Evolutionary conservation across 2,888 invertebrate genomes (phyloP).

Genomic region (Coelinius sp.): DNA sequence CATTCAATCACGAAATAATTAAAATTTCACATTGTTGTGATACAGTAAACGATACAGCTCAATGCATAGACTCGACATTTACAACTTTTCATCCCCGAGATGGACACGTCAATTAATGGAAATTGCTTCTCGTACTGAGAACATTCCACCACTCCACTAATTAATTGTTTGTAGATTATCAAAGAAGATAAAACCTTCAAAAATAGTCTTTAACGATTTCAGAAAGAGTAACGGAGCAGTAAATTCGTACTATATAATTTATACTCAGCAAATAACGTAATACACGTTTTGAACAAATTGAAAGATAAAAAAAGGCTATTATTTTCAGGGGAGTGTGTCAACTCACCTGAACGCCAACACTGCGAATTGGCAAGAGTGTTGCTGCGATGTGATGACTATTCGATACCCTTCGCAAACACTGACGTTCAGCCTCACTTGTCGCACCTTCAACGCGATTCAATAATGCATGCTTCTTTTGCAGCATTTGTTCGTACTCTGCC

Average conservation of each 20-base stretch:
- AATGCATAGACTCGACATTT: too few relatives aligned
- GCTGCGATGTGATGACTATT: slow-evolving; percentile 84
- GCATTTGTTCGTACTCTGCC: slow-evolving; percentile 92
- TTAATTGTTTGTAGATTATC: too few relatives aligned
- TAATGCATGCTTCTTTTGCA: slow-evolving; percentile 92
- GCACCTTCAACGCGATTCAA: slow-evolving; percentile 88
- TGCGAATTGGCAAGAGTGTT: slow-evolving; percentile 91
- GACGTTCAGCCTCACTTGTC: slow-evolving; percentile 81
- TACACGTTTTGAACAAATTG: too few relatives aligned
- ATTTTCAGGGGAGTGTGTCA: not conserved
- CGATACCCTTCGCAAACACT: slow-evolving; percentile 79
- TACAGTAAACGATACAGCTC: not conserved
- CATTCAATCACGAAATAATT: not conserved
- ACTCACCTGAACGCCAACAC: slow-evolving; percentile 95
- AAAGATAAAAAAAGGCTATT: too few relatives aligned
- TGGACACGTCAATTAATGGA: too few relatives aligned
- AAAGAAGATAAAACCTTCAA: too few relatives aligned
- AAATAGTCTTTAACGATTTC: too few relatives aligned
- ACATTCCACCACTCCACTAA: too few relatives aligned
- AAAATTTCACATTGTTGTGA: not conserved
- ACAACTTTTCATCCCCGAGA: too few relatives aligned
- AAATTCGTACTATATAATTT: not conserved
- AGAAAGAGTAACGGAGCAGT: not conserved
- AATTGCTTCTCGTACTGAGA: too few relatives aligned
- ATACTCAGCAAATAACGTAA: too few relatives aligned